Conservation (phyloP, 1,140 invertebrate species). For the Marisa cornuarietis region DNA sequence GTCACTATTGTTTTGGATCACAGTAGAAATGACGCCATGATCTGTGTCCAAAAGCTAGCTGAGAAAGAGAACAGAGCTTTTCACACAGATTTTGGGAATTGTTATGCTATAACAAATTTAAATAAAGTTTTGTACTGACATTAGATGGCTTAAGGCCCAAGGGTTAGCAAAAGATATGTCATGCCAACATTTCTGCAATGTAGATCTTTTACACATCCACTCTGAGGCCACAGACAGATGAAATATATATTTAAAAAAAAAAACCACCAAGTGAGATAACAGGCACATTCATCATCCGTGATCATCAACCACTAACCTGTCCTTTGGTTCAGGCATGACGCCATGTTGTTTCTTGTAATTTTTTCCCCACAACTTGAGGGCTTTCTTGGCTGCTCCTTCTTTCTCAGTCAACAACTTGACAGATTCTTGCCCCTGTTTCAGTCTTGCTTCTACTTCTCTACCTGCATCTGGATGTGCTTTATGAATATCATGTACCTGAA, state of each 20-base stretch:
- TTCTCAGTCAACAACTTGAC: conserved; percentile 55
- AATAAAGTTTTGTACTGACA: no score
- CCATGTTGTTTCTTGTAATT: conserved; percentile 48
- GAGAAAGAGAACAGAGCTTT: no score
- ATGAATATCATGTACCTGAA: conserved; percentile 51
- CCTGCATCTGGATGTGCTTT: conserved; percentile 42
- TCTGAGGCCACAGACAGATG: background rate
- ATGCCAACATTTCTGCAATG: no score
- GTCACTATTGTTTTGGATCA: no score
- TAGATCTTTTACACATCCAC: background rate
- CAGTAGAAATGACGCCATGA: no score
- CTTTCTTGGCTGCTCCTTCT: conserved; percentile 60
- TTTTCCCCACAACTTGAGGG: conserved; percentile 57
- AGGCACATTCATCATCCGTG: no score
- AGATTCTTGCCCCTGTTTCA: conserved; percentile 43
- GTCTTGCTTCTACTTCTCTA: conserved; percentile 38
- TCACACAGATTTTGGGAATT: no score
- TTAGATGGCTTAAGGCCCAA: no score
- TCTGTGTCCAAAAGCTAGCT: no score
- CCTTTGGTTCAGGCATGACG: conserved; percentile 36
- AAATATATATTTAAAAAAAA: conserved; percentile 1
- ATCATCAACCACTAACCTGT: conserved; percentile 35
- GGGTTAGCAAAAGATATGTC: no score
- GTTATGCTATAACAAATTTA: no score
- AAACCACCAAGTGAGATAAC: background rate